Conservation (phyloP, 2,113 vertebrate species). For the Aptenodytes forsteri region DNA sequence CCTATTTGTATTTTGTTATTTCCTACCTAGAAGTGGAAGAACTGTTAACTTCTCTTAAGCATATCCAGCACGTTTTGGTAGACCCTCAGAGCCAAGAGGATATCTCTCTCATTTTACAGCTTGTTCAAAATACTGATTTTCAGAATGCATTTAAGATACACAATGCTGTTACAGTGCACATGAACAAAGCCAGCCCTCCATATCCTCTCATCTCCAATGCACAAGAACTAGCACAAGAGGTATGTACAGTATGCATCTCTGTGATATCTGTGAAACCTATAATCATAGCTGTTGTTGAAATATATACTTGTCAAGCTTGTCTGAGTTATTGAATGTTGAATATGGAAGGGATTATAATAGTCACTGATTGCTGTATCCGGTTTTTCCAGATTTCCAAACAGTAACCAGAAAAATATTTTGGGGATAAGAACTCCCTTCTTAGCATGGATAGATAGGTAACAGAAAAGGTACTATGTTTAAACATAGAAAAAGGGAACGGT, state of each 20-base stretch:
- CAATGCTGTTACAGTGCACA: conserved; percentile 85
- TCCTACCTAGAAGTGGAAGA: conserved; percentile 87
- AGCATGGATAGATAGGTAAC: background rate
- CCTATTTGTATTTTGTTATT: conserved; percentile 53
- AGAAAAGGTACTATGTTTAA: background rate
- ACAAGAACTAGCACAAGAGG: conserved; percentile 91
- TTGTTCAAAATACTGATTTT: conserved; percentile 88
- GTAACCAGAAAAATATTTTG: background rate
- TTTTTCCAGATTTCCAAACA: background rate
- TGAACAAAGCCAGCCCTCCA: conserved; percentile 85
- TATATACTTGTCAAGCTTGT: conserved; percentile 12
- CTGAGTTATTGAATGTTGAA: background rate
- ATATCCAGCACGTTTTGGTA: conserved; percentile 81
- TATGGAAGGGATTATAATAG: background rate
- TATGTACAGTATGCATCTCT: conserved; percentile 72
- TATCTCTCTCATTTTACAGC: conserved; percentile 84
- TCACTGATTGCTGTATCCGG: background rate
- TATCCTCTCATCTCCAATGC: conserved; percentile 87
- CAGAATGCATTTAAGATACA: conserved; percentile 89
- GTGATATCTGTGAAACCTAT: background rate
- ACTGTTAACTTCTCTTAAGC: conserved; percentile 85
- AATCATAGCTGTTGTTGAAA: conserved; percentile 42
- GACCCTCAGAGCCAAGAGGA: conserved; percentile 94
- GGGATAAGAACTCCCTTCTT: background rate
- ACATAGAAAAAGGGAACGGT: background rate